Evolutionary conservation across 2,797 vertebrate species (phyloP).

Genomic region (Alfaro cultratus): DNA sequence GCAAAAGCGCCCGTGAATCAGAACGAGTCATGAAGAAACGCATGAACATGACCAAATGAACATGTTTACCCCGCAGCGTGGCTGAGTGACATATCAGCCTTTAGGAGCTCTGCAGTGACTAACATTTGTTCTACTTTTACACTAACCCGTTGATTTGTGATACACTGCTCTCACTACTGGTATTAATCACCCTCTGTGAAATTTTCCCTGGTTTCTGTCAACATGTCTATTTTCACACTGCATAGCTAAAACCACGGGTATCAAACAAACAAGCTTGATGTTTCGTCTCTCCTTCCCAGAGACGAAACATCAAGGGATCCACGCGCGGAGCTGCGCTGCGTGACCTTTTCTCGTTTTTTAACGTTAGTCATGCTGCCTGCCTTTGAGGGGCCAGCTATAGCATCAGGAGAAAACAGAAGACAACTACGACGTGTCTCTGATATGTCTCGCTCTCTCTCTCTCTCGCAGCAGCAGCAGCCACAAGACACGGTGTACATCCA

Average conservation of each 20-base stretch:
- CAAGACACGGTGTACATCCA: slow-evolving; percentile 36
- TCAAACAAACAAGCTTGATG: slow-evolving; percentile 29
- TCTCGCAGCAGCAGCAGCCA: slow-evolving; percentile 19
- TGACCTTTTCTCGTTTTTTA: slow-evolving; percentile 44
- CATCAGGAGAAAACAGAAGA: not conserved
- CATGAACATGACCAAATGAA: not conserved
- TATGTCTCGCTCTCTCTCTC: not conserved
- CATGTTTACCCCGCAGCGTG: not conserved
- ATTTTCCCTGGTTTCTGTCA: slow-evolving; percentile 60
- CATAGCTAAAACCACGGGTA: slow-evolving; percentile 21
- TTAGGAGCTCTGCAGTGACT: slow-evolving; percentile 32
- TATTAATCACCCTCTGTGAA: slow-evolving; percentile 56
- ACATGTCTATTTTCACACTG: slow-evolving; percentile 39
- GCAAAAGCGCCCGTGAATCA: not conserved
- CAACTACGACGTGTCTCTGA: slow-evolving; percentile 1
- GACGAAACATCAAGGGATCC: slow-evolving; percentile 25
- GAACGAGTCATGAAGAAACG: not conserved
- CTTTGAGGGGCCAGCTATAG: not conserved
- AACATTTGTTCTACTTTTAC: slow-evolving; percentile 40
- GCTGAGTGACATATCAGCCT: not conserved
- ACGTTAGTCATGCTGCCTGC: slow-evolving; percentile 13
- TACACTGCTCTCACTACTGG: slow-evolving; percentile 43
- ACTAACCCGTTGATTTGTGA: slow-evolving; percentile 36
- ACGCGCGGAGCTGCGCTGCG: not conserved
- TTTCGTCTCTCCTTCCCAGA: slow-evolving; percentile 17